Evolutionary conservation across 2,113 vertebrate genomes (phyloP), one percentile per base, ranked within the genome.

Genomic region (Salvelinus fontinalis): DNA sequence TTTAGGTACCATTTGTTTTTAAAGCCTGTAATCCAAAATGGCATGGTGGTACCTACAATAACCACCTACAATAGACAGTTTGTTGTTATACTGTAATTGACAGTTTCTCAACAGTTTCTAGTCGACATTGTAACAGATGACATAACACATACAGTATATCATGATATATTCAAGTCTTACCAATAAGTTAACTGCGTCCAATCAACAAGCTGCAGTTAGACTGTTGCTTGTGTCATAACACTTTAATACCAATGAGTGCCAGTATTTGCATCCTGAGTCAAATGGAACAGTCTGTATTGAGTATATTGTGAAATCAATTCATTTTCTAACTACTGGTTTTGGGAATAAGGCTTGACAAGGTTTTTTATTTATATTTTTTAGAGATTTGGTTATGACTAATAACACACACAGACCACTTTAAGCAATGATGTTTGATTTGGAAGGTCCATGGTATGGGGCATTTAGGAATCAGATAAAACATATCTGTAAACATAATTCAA

Each of bases 41-140:
- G 86, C 83, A 92, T 91, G 39, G 39, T 89, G 89, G 89, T 90
- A 85, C 54, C 84, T 89, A 79, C 85, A 83, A 51, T 67, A 49
- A 75, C 24, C 62, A 67, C 44, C 87, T 81, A 11, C 39, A 11
- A 11, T 44, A 44, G 39, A 11, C 39, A 1, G 39, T 44, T 44
- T 44, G 39, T 44, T 44, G 39, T 11, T 44, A 11, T 44, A 44
- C 39, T 44, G 39, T 44, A 44, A 44, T 73, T 70, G 79, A 85
- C 85, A 78, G 54, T 20, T 57, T 57, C 3, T 57, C 54, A 86
- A 84, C 82, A 57, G 78, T 80, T 66, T 57, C 14, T 14, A 20
- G 54, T 14, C 3, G 78, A 82, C 79, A 76, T 18, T 83, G 88
- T 83, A 86, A 54, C 3, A 54, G 59, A 22, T 14, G 81, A 82